Evolutionary conservation across 2,888 invertebrate genomes (phyloP), one percentile per base, ranked within the genome.

Genomic region (Meghimatium bilineatum): DNA sequence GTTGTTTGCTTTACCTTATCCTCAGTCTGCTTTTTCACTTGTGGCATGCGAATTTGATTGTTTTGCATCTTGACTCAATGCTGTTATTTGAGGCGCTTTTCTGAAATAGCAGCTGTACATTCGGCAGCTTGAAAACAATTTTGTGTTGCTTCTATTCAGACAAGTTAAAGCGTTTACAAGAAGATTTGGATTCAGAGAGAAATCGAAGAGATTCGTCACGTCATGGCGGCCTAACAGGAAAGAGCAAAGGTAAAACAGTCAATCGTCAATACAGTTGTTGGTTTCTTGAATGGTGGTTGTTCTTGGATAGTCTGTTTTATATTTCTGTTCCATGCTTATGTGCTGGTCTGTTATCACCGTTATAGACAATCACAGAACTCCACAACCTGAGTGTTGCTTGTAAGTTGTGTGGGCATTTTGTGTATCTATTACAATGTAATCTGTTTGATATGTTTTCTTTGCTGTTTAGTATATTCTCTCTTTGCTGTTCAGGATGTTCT

Each of bases 111-210:
- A 44, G 34, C 72, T 49, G 38, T 49, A 72, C 72, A 1, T 36
- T n/a, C 17, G 10, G 63, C 34, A 29, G 63, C 32, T 32, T 76
- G 76, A 76, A 56, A 60, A 29, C 23, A 26, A 38, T 36, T 38
- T 78, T 80, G 34, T 72, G 60, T 72, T 72, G 71, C 72, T 72
- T 82, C 32, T 36, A 75, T 81, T 38, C 86, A 91, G 90, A 87
- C 86, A 90, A 89, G 86, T 85, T 90, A 38, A 88, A 85, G 67
- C 85, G 86, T 60, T 86, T 91, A 36, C 87, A 90, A 79, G 90
- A 90, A 75, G 91, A 91, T 75, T 75, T 91, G 83, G 90, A 90
- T n/a, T 67, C 78, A 34, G 88, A 88, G 82, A 86, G 82, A 80
- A 87, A 85, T 38, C 83, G 85, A 34, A 85, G 78, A 26, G 69